Conservation (phyloP, 2,113 vertebrate species). For the Anser brachyrhynchus region DNA sequence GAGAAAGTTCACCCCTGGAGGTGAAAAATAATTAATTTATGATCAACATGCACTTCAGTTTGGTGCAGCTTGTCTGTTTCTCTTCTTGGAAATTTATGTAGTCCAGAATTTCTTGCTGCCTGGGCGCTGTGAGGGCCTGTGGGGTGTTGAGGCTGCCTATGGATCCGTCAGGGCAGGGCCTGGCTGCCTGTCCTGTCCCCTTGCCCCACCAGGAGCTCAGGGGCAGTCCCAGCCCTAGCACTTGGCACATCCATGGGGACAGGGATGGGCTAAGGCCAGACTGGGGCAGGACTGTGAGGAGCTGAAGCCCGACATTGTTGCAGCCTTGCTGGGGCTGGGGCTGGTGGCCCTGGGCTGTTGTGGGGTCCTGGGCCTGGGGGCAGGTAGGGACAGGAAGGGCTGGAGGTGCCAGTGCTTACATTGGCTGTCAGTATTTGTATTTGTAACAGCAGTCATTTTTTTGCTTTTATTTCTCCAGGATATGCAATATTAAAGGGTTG, state of each 20-base stretch:
- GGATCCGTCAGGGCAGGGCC: background rate
- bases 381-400: background rate
- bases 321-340: accelerated
- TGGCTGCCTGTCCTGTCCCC: background rate
- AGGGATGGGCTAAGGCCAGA: accelerated
- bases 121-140: background rate
- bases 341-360: accelerated
- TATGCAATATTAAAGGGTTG: background rate
- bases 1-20: background rate
- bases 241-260: background rate
- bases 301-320: accelerated
- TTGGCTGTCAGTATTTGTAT: background rate
- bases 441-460: background rate
- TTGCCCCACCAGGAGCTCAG: accelerated
- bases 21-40: background rate
- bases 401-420: background rate
- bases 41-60: background rate
- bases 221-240: background rate
- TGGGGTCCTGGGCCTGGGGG: background rate
- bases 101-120: background rate
- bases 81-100: background rate
- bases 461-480: background rate
- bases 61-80: background rate
- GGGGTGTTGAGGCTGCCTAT: background rate
- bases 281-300: background rate